phyloP scores from a whole-genome alignment of 2,888 invertebrate genomes.

The Brachypterus glaber region DNA sequence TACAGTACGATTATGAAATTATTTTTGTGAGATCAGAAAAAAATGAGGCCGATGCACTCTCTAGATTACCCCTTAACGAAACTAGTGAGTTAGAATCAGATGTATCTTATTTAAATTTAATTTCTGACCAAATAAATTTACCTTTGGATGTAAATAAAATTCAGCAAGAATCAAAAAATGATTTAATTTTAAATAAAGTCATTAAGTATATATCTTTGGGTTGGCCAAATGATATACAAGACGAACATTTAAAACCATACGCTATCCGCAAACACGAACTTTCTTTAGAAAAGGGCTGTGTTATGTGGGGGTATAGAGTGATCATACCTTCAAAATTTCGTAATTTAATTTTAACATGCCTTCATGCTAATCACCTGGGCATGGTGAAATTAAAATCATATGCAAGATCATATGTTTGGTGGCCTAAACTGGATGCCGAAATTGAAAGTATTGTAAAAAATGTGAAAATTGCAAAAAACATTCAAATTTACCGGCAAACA shows the following conservation, averaged over 20 bases:
- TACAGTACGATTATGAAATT: slow-evolving; percentile 12
- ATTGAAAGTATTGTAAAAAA: slow-evolving; percentile 9
- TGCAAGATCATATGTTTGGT: slow-evolving; percentile 19
- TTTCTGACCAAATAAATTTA: slow-evolving; percentile 5
- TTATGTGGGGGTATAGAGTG: slow-evolving; percentile 19
- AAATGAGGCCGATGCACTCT: slow-evolving; percentile 6
- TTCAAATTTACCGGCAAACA: slow-evolving; percentile 7
- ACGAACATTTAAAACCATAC: slow-evolving; percentile 8
- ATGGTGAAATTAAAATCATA: slow-evolving; percentile 15
- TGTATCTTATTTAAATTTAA: slow-evolving; percentile 5
- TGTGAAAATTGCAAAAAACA: slow-evolving; percentile 15
- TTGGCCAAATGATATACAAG: background rate
- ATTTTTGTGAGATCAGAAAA: slow-evolving; percentile 7
- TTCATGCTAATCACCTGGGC: slow-evolving; percentile 16
- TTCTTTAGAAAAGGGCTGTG: slow-evolving; percentile 13
- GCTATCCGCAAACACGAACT: slow-evolving; percentile 10
- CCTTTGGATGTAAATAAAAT: slow-evolving; percentile 8
- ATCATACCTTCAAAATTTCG: slow-evolving; percentile 16
- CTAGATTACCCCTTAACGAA: slow-evolving; percentile 3
- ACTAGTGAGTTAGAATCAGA: background rate
- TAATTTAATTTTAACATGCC: slow-evolving; percentile 7
- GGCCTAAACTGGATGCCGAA: slow-evolving; percentile 17
- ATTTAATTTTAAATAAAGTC: slow-evolving; percentile 8
- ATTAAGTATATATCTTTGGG: slow-evolving; percentile 1
- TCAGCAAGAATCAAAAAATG: slow-evolving; percentile 5